phyloP scores from a whole-genome alignment of 1,140 invertebrate species.

The Cydia splendana region DNA sequence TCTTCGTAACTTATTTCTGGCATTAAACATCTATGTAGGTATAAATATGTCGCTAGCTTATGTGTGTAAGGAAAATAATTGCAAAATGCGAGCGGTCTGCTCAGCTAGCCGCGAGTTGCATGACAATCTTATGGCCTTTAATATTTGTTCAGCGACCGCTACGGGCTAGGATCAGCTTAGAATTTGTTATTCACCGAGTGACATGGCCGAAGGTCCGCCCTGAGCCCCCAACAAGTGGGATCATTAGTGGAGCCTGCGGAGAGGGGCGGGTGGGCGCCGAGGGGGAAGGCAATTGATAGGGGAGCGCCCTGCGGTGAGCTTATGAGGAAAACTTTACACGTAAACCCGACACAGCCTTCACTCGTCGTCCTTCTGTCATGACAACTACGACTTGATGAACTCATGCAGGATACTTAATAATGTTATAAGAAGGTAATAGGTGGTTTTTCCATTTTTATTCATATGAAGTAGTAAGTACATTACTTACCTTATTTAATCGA shows the following conservation, averaged over 20 bases:
- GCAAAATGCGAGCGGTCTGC: slow-evolving; percentile 27
- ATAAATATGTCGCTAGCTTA: slow-evolving; percentile 1
- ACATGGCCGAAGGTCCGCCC: slow-evolving; percentile 72
- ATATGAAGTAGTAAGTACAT: background rate
- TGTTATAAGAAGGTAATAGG: background rate
- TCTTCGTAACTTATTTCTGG: background rate
- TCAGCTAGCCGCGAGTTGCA: slow-evolving; percentile 34
- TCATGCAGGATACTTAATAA: slow-evolving; percentile 43
- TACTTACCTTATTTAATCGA: background rate
- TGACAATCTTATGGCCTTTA: slow-evolving; percentile 37
- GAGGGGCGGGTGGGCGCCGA: slow-evolving; percentile 34
- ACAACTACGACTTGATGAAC: slow-evolving; percentile 59
- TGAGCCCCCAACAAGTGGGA: slow-evolving; percentile 76
- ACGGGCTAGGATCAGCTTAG: slow-evolving; percentile 50
- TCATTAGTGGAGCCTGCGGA: slow-evolving; percentile 69
- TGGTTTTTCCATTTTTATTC: background rate
- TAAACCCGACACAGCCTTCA: slow-evolving; percentile 59
- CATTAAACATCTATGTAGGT: background rate
- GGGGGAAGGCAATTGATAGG: slow-evolving; percentile 70
- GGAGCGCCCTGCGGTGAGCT: slow-evolving; percentile 70
- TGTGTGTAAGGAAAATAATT: slow-evolving; percentile 24
- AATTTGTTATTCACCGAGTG: slow-evolving; percentile 76
- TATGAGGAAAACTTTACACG: slow-evolving; percentile 76
- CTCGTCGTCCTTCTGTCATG: slow-evolving; percentile 56
- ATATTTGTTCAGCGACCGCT: slow-evolving; percentile 41